Base-by-base conservation (phyloP, 2,797 vertebrate genomes). In the Caiman crocodilus region DNA sequence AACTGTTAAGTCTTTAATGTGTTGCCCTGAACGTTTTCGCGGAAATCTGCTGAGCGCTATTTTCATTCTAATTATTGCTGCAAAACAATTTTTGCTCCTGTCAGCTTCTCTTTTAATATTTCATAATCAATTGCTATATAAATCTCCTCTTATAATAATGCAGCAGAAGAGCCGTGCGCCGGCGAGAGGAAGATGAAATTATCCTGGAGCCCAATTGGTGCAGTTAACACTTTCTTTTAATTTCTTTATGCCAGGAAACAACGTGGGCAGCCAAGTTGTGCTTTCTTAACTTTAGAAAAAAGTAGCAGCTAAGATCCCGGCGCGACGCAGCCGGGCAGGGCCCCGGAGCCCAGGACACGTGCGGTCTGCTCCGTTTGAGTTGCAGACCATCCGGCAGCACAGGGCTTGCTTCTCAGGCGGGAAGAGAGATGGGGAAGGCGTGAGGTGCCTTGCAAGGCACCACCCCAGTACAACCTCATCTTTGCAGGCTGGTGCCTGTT, bases 41-140 rank as follows among this genome's bases (percentile, higher is more conserved):
- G 84, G 82, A 88, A 82, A 90, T 74, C 67, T 26, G 50, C 88
- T 79, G 86, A 96, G 25, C 14, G 12, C 56, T 79, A 14, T 86
- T 90, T 90, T 82, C 67, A 76, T 91, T 71, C 78, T 65, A 93
- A 91, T 91, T 91, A 97, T 65, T 60, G 55, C 74, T 60, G 32
- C 91, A 87, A 78, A 92, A 78, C 50, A 84, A 59, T 84, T 87
- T 84, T 64, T 28, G 58, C 50, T 87, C 84, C 86, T 78, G 73
- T 76, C 84, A 85, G 80, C 79, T 83, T 85, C 67, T 74, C 88
- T 90, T 92, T 79, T 82, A 94, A 84, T 96, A 87, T 91, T 94
- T 92, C 86, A 86, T 92, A 91, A 84, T 93, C 85, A 87, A 93
- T 80, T 89, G 69, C 23, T 61, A 56, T 56, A 76, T 91, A 88